A percentile compares a stretch with the other conserved stretches of the same genome.
Evolutionary conservation across 1,140 invertebrate species (phyloP).

Genomic region (Calosoma granatense): DNA sequence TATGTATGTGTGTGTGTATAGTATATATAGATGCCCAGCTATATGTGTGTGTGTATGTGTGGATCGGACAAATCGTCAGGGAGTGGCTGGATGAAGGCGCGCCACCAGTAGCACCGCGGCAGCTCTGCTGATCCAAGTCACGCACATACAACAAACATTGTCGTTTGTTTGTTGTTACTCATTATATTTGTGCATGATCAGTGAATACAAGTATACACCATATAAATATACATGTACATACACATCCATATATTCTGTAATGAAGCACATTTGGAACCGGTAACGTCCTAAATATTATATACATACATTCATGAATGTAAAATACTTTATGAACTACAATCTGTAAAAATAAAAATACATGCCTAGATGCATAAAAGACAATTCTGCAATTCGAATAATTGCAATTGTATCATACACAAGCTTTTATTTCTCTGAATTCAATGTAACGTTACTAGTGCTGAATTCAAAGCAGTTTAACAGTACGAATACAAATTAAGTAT

Average conservation of each 20-base stretch:
- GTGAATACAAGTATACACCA: not conserved
- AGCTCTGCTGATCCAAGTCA: not conserved
- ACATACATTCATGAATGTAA: not conserved
- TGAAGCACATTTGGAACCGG: too few species aligned
- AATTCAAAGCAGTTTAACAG: too few species aligned
- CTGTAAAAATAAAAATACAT: too few species aligned
- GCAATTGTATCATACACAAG: too few species aligned
- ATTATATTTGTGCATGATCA: slow-evolving; percentile 7
- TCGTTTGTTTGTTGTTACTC: slow-evolving; percentile 5
- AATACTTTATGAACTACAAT: too few species aligned
- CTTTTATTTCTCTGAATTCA: too few species aligned
- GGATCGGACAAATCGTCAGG: not conserved
- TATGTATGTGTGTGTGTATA: not conserved
- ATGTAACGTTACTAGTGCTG: too few species aligned
- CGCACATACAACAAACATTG: slow-evolving; percentile 1
- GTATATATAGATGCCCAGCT: not conserved
- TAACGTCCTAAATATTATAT: not conserved
- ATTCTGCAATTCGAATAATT: too few species aligned
- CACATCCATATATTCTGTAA: not conserved
- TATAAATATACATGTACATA: not conserved
- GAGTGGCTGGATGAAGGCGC: slow-evolving; percentile 2
- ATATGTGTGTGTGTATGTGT: not conserved
- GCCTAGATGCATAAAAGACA: too few species aligned
- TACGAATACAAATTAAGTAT: too few species aligned
- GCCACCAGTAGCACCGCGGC: not conserved